Percentiles rank a stretch among this genome's conserved stretches.
Evolutionary conservation across 1,140 invertebrate genomes (phyloP).

Genomic region (Harpegnathos saltator): DNA sequence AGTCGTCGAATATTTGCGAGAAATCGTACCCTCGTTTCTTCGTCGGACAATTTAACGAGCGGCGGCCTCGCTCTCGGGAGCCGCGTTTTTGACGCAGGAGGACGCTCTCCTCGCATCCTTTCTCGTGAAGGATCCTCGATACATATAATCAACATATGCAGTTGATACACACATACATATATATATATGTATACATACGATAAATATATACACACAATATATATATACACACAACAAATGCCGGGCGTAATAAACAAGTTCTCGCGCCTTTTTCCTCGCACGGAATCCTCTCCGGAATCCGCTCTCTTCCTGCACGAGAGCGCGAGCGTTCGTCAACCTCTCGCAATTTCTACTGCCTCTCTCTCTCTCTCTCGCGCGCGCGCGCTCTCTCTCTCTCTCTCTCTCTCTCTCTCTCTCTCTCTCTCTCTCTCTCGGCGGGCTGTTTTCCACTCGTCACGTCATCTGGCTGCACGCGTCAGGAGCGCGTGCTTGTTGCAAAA

Average conservation of each 20-base stretch:
- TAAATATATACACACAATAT: too few relatives aligned
- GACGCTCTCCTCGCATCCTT: too few relatives aligned
- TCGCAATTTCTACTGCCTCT: slow-evolving; percentile 50
- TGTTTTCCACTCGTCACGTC: slow-evolving; percentile 56
- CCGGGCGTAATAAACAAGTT: slow-evolving; percentile 44
- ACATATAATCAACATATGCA: too few relatives aligned
- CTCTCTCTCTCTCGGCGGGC: slow-evolving; percentile 16
- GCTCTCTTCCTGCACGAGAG: not conserved
- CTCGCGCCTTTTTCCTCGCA: slow-evolving; percentile 1
- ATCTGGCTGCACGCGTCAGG: slow-evolving; percentile 58
- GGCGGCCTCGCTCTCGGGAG: not conserved
- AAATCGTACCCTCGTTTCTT: not conserved
- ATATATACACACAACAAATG: too few relatives aligned
- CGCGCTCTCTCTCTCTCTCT: not conserved
- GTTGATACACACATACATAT: too few relatives aligned
- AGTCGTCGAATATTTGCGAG: slow-evolving; percentile 8
- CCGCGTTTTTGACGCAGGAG: slow-evolving; percentile 9
- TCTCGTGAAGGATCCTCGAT: too few relatives aligned
- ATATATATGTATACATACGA: too few relatives aligned
- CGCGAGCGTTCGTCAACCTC: slow-evolving; percentile 57
- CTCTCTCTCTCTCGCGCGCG: not conserved
- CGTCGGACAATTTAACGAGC: slow-evolving; percentile 26
- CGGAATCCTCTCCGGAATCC: slow-evolving; percentile 42
- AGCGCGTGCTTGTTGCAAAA: slow-evolving; percentile 14
- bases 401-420: not conserved